Base-by-base conservation (phyloP, 2,888 invertebrate species). In the Psylliodes chrysocephalus region DNA sequence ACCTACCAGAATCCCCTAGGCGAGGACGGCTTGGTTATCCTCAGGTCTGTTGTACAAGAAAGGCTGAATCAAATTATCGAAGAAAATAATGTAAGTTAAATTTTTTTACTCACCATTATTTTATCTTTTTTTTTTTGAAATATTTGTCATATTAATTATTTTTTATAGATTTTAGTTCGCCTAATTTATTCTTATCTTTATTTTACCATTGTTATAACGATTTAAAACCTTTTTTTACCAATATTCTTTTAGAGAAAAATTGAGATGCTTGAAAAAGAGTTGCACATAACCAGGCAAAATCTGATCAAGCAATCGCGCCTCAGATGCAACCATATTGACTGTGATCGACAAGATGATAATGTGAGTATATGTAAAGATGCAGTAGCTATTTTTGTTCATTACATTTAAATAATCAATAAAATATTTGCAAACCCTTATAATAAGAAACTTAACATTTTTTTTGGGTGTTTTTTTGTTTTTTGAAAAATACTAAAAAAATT, bases 21-120 rank as follows among this genome's bases (percentile, higher is more conserved):
- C 68, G 86, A 89, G 42, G 92, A 94, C 82, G 94, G 94, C 44
- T 84, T 94, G 77, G 87, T 91, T 65, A 88, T 90, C 40, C 85
- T 90, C 64, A 84, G 86, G 68, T 91, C 91, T 78, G 89, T 91
- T 66, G 85, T 91, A 69, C 93, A 93, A 82, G 88, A 88, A 68
- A 84, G 95, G 69, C 86, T 96, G 76, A 90, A 91, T 79, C 92
- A 94, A 82, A 91, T 96, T 76, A 90, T 93, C 74, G 86, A 90
- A 62, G 91, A 92, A 71, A 90, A 93, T 79, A 90, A 89, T 88
- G 94, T 93, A 77, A 68, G 65, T 64, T 25, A 25, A 5, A 5
- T 25, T 25, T 25, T 25, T n/a, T n/a, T 25, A 5, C 25, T 7
- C 25, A 25, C 3, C 7, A 7, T 25, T 25, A 33, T 6, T 33